Evolutionary conservation across 2,113 vertebrate species (phyloP), one percentile per base, ranked within the genome.

Genomic region (Emberiza fucata): DNA sequence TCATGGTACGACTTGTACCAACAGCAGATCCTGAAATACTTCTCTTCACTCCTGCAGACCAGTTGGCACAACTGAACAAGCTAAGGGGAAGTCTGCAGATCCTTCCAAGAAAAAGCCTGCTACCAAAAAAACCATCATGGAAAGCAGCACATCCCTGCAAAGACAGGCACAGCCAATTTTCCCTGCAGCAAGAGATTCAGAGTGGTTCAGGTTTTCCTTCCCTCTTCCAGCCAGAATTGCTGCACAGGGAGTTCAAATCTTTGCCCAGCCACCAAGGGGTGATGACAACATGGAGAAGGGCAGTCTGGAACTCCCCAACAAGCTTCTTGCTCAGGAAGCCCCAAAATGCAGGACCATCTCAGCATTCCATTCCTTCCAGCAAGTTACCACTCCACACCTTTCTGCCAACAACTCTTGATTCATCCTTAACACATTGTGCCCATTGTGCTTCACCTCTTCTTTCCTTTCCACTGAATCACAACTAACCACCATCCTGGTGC

Each of bases 1-100:
- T 93, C 88, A 90, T 37, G 70, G 96, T 94, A 97, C 95, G 78
- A 90, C 85, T 90, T 94, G 96, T 97, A 97, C 95, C 93, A 96
- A 92, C 83, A 93, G 86, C 88, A 92, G 90, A 94, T 93, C 95
- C 90, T 86, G 90, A 97, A 96, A 95, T 94, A 94, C 80, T 87
- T 86, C 92, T 94, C 86, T 9, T 85, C 45, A 1, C 91, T 95
- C 92, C 84, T 66, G 64, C 86, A 89, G 92, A 81, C 95, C 95
- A 94, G 91, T 93, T 96, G 95, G 96, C 95, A 92, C 68, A 85
- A 61, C 71, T 9, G 72, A 92, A 51, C 50, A 9, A 66, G 90
- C 93, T 63, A 42, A 86, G 61, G 94, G 94, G 95, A 96, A 95
- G 66, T 81, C 94, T 92, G 72, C 14, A 29, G 88, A 88, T 81